phyloP scores from a whole-genome alignment of 2,113 vertebrate species.

The Corythaixoides concolor region DNA sequence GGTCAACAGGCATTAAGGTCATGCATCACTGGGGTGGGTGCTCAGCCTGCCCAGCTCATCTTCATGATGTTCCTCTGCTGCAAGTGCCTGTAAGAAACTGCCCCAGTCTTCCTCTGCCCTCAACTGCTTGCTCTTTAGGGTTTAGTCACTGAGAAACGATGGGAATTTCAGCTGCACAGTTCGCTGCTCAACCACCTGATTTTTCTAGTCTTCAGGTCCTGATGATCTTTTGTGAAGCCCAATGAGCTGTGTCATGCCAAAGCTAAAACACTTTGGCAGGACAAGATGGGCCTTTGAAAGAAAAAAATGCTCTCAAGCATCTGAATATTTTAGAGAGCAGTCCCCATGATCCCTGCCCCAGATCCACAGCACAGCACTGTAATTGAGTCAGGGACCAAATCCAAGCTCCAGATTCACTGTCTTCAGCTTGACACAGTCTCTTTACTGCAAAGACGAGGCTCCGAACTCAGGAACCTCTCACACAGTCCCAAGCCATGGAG shows the following conservation, averaged over 20 bases:
- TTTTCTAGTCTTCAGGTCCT: background rate
- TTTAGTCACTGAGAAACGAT: background rate
- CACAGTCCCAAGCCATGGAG: background rate
- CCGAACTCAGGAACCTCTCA: fast-evolving
- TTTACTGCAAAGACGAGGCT: background rate
- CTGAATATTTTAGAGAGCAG: background rate
- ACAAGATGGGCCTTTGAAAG: background rate
- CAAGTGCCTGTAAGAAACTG: background rate
- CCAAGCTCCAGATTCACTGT: background rate
- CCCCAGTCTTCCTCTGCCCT: background rate
- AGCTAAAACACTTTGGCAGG: background rate
- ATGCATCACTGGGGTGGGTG: fast-evolving
- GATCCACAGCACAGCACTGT: background rate
- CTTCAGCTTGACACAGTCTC: background rate
- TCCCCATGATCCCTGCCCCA: background rate
- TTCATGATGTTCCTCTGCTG: background rate
- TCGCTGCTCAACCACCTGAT: background rate
- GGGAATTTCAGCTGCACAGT: background rate
- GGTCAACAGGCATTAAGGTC: background rate
- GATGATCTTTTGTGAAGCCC: background rate
- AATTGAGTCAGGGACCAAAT: background rate
- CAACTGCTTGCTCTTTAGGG: background rate
- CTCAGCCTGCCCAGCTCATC: background rate
- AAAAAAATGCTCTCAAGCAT: background rate
- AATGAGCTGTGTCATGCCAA: background rate